Base-by-base conservation (phyloP, 2,888 invertebrate species). In the Oasisia sp. region DNA sequence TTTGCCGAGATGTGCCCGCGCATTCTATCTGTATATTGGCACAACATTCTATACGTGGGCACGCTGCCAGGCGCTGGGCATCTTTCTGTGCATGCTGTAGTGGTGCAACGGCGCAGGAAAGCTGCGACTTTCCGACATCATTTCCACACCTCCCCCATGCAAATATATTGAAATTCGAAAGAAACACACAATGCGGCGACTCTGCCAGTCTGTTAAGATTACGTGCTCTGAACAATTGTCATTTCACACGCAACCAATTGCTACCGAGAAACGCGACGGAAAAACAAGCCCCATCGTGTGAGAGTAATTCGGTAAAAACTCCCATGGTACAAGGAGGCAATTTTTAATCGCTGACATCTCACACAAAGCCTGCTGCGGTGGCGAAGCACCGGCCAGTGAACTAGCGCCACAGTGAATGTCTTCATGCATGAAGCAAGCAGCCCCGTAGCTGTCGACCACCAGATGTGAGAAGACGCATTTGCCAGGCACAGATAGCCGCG, bases 181-280 rank as follows among this genome's bases (percentile, higher is more conserved):
- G n/a, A 74, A n/a, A n/a, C 74, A 14, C 27, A 14, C 27, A 27
- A 74, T 27, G 7, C n/a, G 27, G 5, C 19, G 27, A 74, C n/a
- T 74, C 27, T 74, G 74, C 14, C 74, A 4, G 74, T 74, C 74
- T 74, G 19, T 74, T 74, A n/a, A 74, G n/a, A 74, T 74, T 74
- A n/a, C 74, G n/a, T 27, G 74, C 74, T 27, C 74, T 74, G 74
- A 74, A 74, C 74, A 74, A 74, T 74, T 74, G 74, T 74, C 74
- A 1, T 74, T 74, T 74, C 74, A 74, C 74, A 27, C 74, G 19
- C 74, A 19, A n/a, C 74, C 74, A 74, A 50, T 50, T 14, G 50
- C 50, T 50, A 50, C 50, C 50, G 14, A 7, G 50, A 50, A 74
- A 74, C 74, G 7, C 14, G 27, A 74, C 27, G n/a, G 74, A 74